Evolutionary conservation across 2,888 invertebrate genomes (phyloP).

Genomic region (Disparrhopalites patrizii): DNA sequence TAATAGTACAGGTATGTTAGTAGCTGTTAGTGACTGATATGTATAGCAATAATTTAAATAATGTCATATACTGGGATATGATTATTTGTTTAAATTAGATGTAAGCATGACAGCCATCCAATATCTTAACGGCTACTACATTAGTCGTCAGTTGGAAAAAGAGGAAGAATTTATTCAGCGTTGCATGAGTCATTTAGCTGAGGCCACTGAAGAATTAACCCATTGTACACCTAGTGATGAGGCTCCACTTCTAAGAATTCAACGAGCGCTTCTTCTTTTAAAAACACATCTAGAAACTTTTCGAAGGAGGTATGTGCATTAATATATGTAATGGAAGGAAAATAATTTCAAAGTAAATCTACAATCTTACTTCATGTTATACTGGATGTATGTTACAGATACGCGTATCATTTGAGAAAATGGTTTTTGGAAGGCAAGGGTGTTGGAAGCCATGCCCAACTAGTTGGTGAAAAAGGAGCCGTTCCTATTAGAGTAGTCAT

Average conservation of each 20-base stretch:
- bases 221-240: constrained; percentile 58
- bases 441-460: constrained; percentile 72
- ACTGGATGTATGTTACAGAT: constrained; percentile 54
- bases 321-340: not conserved
- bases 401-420: constrained; percentile 80
- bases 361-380: not conserved
- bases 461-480: constrained; percentile 60
- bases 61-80: constrained; percentile 5
- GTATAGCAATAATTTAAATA: not conserved
- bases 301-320: constrained; percentile 65
- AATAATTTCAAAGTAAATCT: too few relatives aligned
- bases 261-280: constrained; percentile 77
- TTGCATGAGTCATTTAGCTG: constrained; percentile 86
- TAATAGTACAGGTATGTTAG: constrained; percentile 66
- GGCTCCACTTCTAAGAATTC: constrained; percentile 79
- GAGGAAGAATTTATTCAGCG: constrained; percentile 90
- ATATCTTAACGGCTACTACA: constrained; percentile 89
- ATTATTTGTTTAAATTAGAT: constrained; percentile 54
- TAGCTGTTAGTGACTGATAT: too few relatives aligned
- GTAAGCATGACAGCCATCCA: constrained; percentile 93
- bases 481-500: constrained; percentile 71
- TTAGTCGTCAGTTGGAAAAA: constrained; percentile 83
- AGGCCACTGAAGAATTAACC: constrained; percentile 69
- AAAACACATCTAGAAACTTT: constrained; percentile 93
- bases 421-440: constrained; percentile 82